Base-by-base conservation (phyloP, 2,113 vertebrate species). In the Pelusios castaneus region DNA sequence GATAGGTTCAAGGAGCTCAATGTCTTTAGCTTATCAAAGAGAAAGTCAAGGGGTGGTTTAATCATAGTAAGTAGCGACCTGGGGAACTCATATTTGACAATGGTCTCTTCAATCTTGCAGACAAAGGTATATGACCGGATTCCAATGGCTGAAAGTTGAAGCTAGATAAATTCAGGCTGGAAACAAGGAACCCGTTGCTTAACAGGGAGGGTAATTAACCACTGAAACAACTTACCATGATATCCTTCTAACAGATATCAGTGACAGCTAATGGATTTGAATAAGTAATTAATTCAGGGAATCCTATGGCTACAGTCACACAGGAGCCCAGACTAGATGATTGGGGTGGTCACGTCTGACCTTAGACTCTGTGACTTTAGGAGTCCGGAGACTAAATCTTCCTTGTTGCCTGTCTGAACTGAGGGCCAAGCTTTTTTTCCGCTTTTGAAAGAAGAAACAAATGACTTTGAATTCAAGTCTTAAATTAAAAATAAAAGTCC, bases 301-400 rank as follows among this genome's bases (percentile, higher is more conserved):
- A 95, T 17, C 84, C 52, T 94, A 81, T 95, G 60, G 76, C 7
- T 80, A 92, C 17, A 70, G 89, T 81, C 63, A 89, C 52, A 34
- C 84, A 88, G 38, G 76, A 94, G 76, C 51, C 52, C 88, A 82
- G 38, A 43, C 85, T 79, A 93, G 47, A 76, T 76, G 88, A 88
- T 85, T 88, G 92, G 25, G 84, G 47, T 7, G 78, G 45, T 87
- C 67, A 90, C 76, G 92, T 92, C 79, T 79, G 84, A 82, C 76
- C 41, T 95, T 91, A 87, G 92, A 95, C 95, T 85, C 7, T n/a
- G 82, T 92, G 92, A 95, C 92, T 92, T 94, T 94, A 85, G 93
- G 92, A 95, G 80, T 43, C 81, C 86, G 87, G 86, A 80, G 90
- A 85, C 60, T 43, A 38, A 90, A 31, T 55, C 67, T 91, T 6